A percentile compares a stretch with the other conserved stretches of the same genome.
Conservation (phyloP, 1,140 invertebrate species). For the Drosophila lacteicornis region DNA sequence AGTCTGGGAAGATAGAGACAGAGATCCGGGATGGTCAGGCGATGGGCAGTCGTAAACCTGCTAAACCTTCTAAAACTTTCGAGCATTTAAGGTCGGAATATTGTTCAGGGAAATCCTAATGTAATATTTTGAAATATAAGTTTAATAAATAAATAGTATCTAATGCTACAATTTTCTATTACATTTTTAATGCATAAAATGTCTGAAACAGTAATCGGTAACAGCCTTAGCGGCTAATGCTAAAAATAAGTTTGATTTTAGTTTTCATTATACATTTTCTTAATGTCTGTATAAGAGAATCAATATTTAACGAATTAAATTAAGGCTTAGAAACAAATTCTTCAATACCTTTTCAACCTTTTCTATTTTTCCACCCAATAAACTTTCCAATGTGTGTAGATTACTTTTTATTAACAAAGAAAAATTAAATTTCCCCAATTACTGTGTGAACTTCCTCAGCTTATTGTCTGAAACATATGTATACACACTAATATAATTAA, state of each 20-base stretch:
- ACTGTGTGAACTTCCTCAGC: rapidly evolving
- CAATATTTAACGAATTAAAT: too few species aligned
- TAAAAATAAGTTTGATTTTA: not conserved
- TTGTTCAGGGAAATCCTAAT: not conserved
- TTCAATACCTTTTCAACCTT: not conserved
- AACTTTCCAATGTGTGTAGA: too few species aligned
- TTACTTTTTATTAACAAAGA: too few species aligned
- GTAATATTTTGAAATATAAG: too few species aligned
- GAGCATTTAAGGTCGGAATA: not conserved
- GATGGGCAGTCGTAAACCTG: conserved; percentile 13
- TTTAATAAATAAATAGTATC: not conserved
- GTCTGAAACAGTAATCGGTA: too few species aligned
- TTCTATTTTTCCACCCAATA: not conserved
- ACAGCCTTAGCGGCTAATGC: too few species aligned
- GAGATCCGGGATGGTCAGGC: conserved; percentile 6
- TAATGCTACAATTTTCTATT: too few species aligned
- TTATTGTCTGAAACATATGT: too few species aligned
- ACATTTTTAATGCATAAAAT: too few species aligned
- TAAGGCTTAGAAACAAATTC: too few species aligned
- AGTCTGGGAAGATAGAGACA: conserved; percentile 8
- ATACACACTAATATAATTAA: not conserved
- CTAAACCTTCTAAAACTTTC: not conserved
- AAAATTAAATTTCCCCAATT: not conserved
- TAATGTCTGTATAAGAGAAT: too few species aligned
- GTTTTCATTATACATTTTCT: too few species aligned